Conservation (phyloP, 2,888 invertebrate species). For the Rotaria socialis region DNA sequence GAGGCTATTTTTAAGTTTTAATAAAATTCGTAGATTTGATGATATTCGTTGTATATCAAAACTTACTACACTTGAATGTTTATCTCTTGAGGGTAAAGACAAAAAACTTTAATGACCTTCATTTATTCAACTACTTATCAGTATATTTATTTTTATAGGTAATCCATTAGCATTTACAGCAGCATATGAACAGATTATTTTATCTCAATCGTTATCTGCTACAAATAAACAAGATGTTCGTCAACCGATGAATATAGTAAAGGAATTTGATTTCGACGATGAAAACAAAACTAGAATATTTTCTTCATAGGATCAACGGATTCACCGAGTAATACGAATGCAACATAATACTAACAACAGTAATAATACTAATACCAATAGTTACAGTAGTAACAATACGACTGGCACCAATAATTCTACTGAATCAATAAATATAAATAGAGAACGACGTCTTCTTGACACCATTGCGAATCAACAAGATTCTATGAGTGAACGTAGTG, state of each 20-base stretch:
- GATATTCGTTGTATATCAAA: constrained; percentile 18
- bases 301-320: background rate
- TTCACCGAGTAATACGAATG: background rate
- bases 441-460: background rate
- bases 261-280: background rate
- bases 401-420: background rate
- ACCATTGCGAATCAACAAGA: background rate
- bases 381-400: background rate
- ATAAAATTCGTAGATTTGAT: constrained; percentile 63
- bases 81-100: background rate
- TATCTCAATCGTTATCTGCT: background rate
- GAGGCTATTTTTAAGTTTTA: constrained; percentile 77
- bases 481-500: constrained; percentile 5
- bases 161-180: constrained; percentile 30
- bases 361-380: background rate
- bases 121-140: too few relatives aligned
- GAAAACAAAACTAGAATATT: background rate
- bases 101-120: too few relatives aligned
- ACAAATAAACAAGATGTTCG: background rate
- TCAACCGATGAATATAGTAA: background rate
- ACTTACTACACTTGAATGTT: background rate
- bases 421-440: background rate
- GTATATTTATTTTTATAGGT: background rate
- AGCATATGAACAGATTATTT: constrained; percentile 17
- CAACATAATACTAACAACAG: background rate